Evolutionary conservation across 2,888 invertebrate genomes (phyloP), one percentile per base, ranked within the genome.

Genomic region (Chironomus tentans): DNA sequence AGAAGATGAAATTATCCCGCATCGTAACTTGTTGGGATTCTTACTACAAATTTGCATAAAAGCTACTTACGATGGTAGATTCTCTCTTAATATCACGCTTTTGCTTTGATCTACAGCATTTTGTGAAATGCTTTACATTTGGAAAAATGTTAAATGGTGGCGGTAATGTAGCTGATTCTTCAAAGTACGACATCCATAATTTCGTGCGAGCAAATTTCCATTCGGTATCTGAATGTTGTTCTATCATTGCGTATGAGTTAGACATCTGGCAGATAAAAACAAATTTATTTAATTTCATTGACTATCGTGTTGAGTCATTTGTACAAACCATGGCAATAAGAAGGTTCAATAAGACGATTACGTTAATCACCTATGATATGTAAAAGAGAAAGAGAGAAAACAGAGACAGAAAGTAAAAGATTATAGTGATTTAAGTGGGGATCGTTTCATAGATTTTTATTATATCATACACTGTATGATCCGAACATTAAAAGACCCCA

Each of bases 401-500:
- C 38, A 38, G 2, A 10, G 10, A 38, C 38, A 10, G 10, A 10
- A 2, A 38, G 38, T 38, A 38, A 38, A 38, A 38, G 38, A 38
- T 38, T 38, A 38, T 38, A 38, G 38, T 38, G 38, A 38, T 38
- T 38, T 38, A 38, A 38, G 38, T 38, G 2, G 38, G 10, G 38
- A 38, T 38, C 38, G 38, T 38, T 38, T 38, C 38, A 38, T 38
- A 38, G 7, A 38, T 38, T 38, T 38, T 28, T 28, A 28, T 28
- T 4, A 38, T 38, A 38, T n/a, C 38, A 38, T 38, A 94, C 94
- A 78, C 94, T 93, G 85, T 97, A 98, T 0, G 94, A 93, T 3
- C 97, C 97, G 82, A 97, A 97, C 95, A 97, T 97, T 48, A 97
- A 88, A 73, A 97, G 88, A 2, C 95, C 95, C 93, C 97, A 95